Conservation (phyloP, 2,888 invertebrate genomes). For the Lithophane socia region DNA sequence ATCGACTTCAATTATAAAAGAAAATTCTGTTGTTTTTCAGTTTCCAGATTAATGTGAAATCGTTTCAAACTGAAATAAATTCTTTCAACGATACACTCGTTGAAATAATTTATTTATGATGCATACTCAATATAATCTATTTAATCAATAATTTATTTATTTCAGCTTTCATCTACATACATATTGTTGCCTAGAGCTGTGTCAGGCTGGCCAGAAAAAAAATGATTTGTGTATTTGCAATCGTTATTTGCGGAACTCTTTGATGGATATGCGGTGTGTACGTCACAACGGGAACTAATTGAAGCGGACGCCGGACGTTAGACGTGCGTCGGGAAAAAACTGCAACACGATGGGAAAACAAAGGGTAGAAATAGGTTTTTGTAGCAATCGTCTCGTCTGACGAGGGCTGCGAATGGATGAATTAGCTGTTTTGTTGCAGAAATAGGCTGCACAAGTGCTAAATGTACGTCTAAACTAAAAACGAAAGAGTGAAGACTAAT, state of each 20-base stretch:
- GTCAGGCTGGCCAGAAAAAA: conserved; percentile 28
- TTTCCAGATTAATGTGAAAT: not conserved
- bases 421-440: conserved; percentile 72
- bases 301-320: conserved; percentile 64
- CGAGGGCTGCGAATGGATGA: conserved; percentile 67
- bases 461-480: conserved; percentile 34
- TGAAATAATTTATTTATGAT: conserved; percentile 33
- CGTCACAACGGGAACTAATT: conserved; percentile 71
- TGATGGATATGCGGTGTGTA: conserved; percentile 65
- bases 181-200: conserved; percentile 16
- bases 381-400: conserved; percentile 65
- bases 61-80: too few species aligned
- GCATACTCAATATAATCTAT: too few species aligned
- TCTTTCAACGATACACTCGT: not conserved
- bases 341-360: conserved; percentile 68
- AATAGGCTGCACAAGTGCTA: conserved; percentile 62
- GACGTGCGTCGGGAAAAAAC: conserved; percentile 65
- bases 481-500: conserved; percentile 18
- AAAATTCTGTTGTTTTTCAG: not conserved
- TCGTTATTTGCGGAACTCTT: conserved; percentile 58
- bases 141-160: conserved; percentile 30
- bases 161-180: conserved; percentile 26
- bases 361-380: conserved; percentile 71
- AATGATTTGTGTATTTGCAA: conserved; percentile 58
- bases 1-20: not conserved